phyloP scores from a whole-genome alignment of 2,797 vertebrate species.

The Typhlichthys subterraneus region DNA sequence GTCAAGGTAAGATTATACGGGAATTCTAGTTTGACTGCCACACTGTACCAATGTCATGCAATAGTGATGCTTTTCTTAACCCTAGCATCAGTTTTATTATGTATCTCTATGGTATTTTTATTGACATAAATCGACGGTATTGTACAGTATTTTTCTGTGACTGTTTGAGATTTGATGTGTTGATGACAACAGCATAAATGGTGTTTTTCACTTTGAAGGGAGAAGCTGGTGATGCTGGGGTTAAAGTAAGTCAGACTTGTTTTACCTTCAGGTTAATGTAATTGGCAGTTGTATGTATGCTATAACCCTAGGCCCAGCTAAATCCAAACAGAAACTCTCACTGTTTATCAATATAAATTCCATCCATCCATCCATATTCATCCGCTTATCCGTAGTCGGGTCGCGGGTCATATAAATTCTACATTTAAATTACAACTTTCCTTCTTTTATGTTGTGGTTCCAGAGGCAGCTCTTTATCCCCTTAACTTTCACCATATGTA shows the following conservation, averaged over 20 bases:
- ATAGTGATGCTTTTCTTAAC: no score
- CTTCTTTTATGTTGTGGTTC: no score
- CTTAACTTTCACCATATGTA: no score
- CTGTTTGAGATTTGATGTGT: neutral
- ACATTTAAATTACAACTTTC: conserved; percentile 11
- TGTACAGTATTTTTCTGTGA: neutral
- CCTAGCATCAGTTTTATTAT: no score
- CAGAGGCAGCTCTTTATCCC: no score
- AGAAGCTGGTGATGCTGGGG: conserved; percentile 79
- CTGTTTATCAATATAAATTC: no score
- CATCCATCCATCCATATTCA: no score
- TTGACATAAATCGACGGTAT: neutral
- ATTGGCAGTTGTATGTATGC: no score
- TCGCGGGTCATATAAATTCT: neutral
- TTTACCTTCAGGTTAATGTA: neutral
- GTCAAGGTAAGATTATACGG: conserved; percentile 77
- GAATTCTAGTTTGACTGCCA: neutral
- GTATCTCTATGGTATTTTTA: neutral
- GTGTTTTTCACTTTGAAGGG: conserved; percentile 72
- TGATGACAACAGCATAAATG: conserved; percentile 1
- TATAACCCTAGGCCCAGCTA: no score
- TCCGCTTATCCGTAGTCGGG: no score
- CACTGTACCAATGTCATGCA: no score
- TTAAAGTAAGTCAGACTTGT: conserved; percentile 72
- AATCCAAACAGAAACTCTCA: no score